Evolutionary conservation across 2,888 invertebrate species (phyloP).

Genomic region (Folsomia manolachei): DNA sequence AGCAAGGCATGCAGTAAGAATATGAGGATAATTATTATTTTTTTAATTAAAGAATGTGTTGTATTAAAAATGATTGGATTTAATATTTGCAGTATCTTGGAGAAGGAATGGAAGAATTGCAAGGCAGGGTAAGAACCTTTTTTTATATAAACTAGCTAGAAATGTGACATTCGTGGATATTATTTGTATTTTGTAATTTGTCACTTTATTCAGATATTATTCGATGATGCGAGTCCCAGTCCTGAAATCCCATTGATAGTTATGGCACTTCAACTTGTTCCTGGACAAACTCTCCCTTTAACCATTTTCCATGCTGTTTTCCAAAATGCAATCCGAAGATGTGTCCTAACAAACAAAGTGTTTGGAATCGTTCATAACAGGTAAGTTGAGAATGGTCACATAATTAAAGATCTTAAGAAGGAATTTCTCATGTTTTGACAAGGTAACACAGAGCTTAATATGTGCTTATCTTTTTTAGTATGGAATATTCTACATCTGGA

Average conservation of each 20-base stretch:
- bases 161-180: too few relatives aligned
- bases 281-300: constrained; percentile 76
- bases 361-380: constrained; percentile 64
- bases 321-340: constrained; percentile 61
- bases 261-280: constrained; percentile 66
- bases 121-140: too few relatives aligned
- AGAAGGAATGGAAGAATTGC: constrained; percentile 62
- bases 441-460: not conserved
- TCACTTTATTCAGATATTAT: too few relatives aligned
- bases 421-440: not conserved
- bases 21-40: not conserved
- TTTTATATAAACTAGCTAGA: too few relatives aligned
- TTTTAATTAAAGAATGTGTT: not conserved
- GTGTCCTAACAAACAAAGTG: constrained; percentile 62
- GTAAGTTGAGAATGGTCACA: too few relatives aligned
- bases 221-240: constrained; percentile 60
- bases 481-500: constrained; percentile 30
- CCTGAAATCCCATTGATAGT: constrained; percentile 62
- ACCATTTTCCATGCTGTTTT: constrained; percentile 60
- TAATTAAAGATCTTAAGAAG: too few relatives aligned
- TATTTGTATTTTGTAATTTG: too few relatives aligned
- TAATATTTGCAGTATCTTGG: constrained; percentile 60
- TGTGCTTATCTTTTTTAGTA: constrained; percentile 22
- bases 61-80: constrained; percentile 10
- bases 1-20: constrained; percentile 40